phyloP scores from a whole-genome alignment of 35 echinoderm and acorn worm genomes.

The Apostichopus parvimensis region DNA sequence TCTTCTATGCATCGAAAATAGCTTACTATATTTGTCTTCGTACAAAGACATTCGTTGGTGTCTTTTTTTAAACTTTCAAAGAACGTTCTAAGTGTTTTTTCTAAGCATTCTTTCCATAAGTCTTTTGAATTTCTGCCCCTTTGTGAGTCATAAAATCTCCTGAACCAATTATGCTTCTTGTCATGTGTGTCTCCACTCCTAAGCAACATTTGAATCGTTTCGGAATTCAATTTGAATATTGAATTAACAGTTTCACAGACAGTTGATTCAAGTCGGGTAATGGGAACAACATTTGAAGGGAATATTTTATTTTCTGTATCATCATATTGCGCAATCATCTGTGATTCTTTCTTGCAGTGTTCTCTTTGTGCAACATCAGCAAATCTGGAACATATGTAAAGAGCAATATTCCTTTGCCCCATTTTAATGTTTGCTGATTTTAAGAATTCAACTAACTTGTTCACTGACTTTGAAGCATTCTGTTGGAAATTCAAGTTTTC shows the following conservation, averaged over 20 bases:
- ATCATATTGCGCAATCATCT: neutral
- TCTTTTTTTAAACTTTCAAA: neutral
- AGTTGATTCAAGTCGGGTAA: neutral
- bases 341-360: neutral
- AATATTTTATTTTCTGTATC: neutral
- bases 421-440: neutral
- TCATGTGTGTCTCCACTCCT: neutral
- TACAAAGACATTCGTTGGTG: neutral
- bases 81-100: neutral
- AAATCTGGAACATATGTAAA: neutral
- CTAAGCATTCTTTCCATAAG: neutral
- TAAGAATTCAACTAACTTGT: neutral
- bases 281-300: neutral
- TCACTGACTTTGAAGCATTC: neutral
- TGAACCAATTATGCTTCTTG: neutral
- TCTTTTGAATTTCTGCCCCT: neutral
- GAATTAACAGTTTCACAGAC: neutral
- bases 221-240: no score
- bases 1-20: neutral
- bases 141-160: fast-evolving
- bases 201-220: neutral
- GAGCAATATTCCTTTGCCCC: neutral
- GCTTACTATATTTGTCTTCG: neutral
- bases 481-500: neutral
- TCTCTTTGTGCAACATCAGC: neutral